Conservation (phyloP, 2,888 invertebrate genomes). For the Pristionchus maxplancki region DNA sequence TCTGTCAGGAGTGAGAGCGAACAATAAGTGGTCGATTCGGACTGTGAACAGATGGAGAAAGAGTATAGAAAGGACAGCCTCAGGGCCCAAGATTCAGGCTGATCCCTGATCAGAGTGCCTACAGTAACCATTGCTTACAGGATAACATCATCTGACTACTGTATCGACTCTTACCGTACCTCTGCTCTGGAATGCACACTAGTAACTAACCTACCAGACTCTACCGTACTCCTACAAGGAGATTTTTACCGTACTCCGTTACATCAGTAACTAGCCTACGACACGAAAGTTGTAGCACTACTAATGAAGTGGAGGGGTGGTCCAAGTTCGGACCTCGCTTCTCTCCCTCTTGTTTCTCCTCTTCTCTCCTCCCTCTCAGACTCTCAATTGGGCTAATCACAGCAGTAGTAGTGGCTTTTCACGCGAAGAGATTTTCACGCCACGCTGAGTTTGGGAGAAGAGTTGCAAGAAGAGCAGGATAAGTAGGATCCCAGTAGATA, state of each 20-base stretch:
- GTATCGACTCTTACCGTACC: no score
- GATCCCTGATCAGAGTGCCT: neutral
- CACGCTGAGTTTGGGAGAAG: neutral
- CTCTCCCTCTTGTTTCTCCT: neutral
- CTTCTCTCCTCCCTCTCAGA: neutral
- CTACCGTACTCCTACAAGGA: no score
- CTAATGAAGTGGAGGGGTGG: conserved; percentile 14
- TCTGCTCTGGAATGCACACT: no score
- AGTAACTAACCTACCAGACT: no score
- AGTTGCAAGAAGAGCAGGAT: neutral
- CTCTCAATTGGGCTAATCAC: conserved; percentile 47
- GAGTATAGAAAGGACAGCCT: neutral
- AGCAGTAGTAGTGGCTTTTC: conserved; percentile 43
- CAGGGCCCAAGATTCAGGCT: neutral
- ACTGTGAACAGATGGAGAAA: neutral
- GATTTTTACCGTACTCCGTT: no score
- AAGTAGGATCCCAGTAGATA: no score
- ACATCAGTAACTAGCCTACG: neutral
- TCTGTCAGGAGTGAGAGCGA: neutral
- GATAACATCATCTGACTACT: no score
- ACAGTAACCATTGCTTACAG: no score
- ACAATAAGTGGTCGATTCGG: neutral
- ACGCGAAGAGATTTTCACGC: conserved; percentile 22
- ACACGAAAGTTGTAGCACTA: conserved; percentile 15
- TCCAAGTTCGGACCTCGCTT: neutral